Evolutionary conservation across 2,888 invertebrate species (phyloP), one percentile per base, ranked within the genome.

Genomic region (Euclidia mi): DNA sequence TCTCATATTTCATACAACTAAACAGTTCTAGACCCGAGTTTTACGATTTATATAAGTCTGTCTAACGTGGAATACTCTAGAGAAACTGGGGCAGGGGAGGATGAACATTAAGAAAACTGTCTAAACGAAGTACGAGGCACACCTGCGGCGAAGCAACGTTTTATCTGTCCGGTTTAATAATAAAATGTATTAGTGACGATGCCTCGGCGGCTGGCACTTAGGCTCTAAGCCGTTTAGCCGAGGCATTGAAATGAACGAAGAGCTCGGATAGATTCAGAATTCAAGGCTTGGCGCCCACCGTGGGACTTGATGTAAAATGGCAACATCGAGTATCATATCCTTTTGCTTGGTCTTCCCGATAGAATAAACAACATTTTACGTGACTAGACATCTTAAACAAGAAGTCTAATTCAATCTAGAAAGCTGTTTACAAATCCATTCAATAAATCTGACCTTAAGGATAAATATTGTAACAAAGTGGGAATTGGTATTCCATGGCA

Each of bases 141-240:
- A 69, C 51, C 66, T 52, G 58, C 45, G 47, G 31, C 20, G 48
- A 14, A 49, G 62, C 49, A 28, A 66, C 60, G 70, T 66, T 65
- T 65, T 64, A 60, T 49, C 51, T 59, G 56, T 28, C 53, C 59
- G 41, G 49, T 48, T 44, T 58, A 46, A 68, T 75, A 81, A 72
- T 70, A 63, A 66, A 65, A 77, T 72, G 58, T 66, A 76, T 78
- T 78, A 72, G 55, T 56, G 70, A 37, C 45, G 45, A 53, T 56
- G 48, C 53, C 52, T 42, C 51, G 31, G 11, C 15, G 37, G 53
- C 15, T 31, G 49, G 45, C 34, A 65, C 56, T 73, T 68, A 79
- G 63, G 64, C 58, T 56, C 55, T 81, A 81, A 81, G 69, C 80
- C 70, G 62, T 71, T 81, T 75, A 79, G 69, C 63, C 58, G 51